phyloP scores from a whole-genome alignment of 2,888 invertebrate species.

The Ophion slaviceki region DNA sequence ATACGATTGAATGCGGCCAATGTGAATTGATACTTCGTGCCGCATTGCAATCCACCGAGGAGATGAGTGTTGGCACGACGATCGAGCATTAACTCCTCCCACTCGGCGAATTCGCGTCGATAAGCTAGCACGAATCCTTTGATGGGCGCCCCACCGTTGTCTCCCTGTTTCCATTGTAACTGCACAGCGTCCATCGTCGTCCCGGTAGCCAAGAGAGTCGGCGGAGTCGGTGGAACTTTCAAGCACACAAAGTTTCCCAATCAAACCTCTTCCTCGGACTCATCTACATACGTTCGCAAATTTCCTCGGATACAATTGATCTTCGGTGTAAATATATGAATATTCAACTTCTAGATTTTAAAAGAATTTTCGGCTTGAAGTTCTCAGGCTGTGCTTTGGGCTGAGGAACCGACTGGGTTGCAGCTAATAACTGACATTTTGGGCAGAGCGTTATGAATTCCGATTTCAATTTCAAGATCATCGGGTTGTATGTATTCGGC shows the following conservation, averaged over 20 bases:
- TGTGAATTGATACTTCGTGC: conserved; percentile 82
- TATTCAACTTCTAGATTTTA: background rate
- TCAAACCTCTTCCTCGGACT: conserved; percentile 69
- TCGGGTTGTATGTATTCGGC: too few relatives aligned
- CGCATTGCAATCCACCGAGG: conserved; percentile 81
- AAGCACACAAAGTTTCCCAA: conserved; percentile 76
- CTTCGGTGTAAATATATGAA: background rate
- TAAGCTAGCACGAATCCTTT: conserved; percentile 85
- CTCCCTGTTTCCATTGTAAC: conserved; percentile 85
- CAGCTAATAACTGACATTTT: background rate
- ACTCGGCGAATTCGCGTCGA: conserved; percentile 85
- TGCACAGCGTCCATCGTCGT: conserved; percentile 85
- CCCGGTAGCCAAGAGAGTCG: conserved; percentile 84
- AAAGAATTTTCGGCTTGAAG: background rate
- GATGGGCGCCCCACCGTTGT: conserved; percentile 85
- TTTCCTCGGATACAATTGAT: background rate
- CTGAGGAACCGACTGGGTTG: background rate
- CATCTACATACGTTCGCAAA: background rate
- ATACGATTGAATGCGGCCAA: conserved; percentile 83
- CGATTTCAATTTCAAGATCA: too few relatives aligned
- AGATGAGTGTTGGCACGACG: conserved; percentile 82
- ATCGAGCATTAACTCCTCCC: conserved; percentile 85
- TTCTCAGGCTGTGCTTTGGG: background rate
- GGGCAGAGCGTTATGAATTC: background rate
- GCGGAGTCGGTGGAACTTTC: conserved; percentile 86